Percentiles rank a stretch among this genome's conserved stretches.
Conservation (phyloP, 1,140 invertebrate genomes). For the Eupeodes corollae region DNA sequence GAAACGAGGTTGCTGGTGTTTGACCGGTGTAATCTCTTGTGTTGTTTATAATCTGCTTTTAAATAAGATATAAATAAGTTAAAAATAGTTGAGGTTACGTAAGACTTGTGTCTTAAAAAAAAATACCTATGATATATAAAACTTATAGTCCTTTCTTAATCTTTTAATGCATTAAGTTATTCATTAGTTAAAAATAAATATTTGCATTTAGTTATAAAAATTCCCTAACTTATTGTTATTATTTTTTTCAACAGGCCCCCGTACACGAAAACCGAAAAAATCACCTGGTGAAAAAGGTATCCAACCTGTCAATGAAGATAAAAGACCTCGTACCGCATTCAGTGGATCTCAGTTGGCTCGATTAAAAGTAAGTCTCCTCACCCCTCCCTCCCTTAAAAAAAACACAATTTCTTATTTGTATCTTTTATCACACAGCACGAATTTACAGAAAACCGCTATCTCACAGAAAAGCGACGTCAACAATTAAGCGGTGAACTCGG, state of each 20-base stretch:
- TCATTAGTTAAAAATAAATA: too few relatives aligned
- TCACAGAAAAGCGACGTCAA: slow-evolving; percentile 80
- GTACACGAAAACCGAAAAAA: slow-evolving; percentile 73
- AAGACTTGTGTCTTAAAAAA: too few relatives aligned
- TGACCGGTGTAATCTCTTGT: too few relatives aligned
- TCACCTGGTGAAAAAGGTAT: slow-evolving; percentile 31
- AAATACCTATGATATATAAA: too few relatives aligned
- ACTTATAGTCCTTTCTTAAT: too few relatives aligned
- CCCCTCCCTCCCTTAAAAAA: background rate
- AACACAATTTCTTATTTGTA: background rate
- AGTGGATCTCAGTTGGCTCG: slow-evolving; percentile 86
- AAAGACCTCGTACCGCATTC: slow-evolving; percentile 93
- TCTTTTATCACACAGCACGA: slow-evolving; percentile 44
- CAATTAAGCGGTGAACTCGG: slow-evolving; percentile 74
- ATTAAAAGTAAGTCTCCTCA: slow-evolving; percentile 52
- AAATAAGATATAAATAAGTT: too few relatives aligned
- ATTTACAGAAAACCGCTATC: slow-evolving; percentile 82
- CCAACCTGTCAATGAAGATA: slow-evolving; percentile 60
- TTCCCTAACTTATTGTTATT: background rate
- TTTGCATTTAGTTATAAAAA: too few relatives aligned
- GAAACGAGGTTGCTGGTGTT: too few relatives aligned
- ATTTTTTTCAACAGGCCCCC: slow-evolving; percentile 62
- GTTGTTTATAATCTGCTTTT: too few relatives aligned
- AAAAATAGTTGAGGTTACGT: too few relatives aligned
- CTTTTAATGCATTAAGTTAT: too few relatives aligned